Evolutionary conservation across 1,140 invertebrate species (phyloP).

Genomic region (Brachionus rubens): DNA sequence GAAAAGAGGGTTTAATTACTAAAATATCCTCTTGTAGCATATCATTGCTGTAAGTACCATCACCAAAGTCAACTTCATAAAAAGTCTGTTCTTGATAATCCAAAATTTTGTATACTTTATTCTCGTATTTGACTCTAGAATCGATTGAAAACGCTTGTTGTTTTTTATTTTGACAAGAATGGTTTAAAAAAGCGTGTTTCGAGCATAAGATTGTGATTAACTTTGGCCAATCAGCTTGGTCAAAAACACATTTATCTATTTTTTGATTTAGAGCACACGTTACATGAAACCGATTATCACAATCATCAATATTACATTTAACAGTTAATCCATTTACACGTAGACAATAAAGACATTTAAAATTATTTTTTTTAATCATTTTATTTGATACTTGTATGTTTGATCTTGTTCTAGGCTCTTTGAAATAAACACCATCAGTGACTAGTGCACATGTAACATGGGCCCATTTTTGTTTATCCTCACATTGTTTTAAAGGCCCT

Average conservation of each 20-base stretch:
- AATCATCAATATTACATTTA: slow-evolving; percentile 60
- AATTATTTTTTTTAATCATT: neutral
- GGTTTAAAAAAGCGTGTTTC: slow-evolving; percentile 49
- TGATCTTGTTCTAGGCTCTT: slow-evolving; percentile 38
- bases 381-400: neutral
- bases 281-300: slow-evolving; percentile 61
- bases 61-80: slow-evolving; percentile 68
- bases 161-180: neutral
- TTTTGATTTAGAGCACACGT: slow-evolving; percentile 62
- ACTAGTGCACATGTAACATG: slow-evolving; percentile 64
- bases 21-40: slow-evolving; percentile 62
- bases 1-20: neutral
- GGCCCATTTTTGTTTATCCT: slow-evolving; percentile 60
- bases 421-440: slow-evolving; percentile 58
- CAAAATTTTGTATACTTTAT: slow-evolving; percentile 66
- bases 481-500: slow-evolving; percentile 67
- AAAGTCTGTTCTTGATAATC: slow-evolving; percentile 62
- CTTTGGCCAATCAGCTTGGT: slow-evolving; percentile 59
- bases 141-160: slow-evolving; percentile 51
- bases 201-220: slow-evolving; percentile 63
- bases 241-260: slow-evolving; percentile 55
- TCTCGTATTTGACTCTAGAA: slow-evolving; percentile 63
- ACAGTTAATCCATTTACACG: slow-evolving; percentile 55
- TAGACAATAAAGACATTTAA: slow-evolving; percentile 51
- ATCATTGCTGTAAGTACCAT: slow-evolving; percentile 68